phyloP scores from a whole-genome alignment of 1,140 invertebrate genomes.

The Apolygus lucorum region DNA sequence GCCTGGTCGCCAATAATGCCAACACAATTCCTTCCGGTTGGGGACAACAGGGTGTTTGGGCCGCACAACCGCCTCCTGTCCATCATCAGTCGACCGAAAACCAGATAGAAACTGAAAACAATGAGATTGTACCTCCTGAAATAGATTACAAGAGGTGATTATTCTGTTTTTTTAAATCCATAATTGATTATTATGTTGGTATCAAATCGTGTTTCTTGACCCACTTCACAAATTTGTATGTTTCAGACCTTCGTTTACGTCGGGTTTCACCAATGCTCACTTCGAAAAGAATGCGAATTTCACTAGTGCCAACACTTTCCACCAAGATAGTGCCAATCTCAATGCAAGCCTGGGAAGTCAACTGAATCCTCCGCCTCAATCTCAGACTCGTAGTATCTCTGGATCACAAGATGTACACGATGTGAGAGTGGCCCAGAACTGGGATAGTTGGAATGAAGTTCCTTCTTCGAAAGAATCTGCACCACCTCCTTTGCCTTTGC shows the following conservation, averaged over 20 bases:
- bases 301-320: no score
- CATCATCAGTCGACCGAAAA: neutral
- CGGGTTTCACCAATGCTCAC: neutral
- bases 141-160: neutral
- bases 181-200: no score
- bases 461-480: neutral
- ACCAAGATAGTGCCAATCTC: neutral
- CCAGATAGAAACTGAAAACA: neutral
- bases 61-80: neutral
- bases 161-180: no score
- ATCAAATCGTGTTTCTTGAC: no score
- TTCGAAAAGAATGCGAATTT: neutral
- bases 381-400: neutral
- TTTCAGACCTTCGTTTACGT: neutral
- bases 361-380: neutral
- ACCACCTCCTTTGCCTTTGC: neutral
- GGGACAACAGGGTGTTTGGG: neutral
- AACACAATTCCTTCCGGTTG: neutral
- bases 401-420: neutral
- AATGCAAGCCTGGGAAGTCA: neutral
- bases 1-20: neutral
- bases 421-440: neutral
- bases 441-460: neutral
- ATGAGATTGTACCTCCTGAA: neutral
- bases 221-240: no score